Conservation (phyloP, 1,140 invertebrate genomes). For the Sarcophaga bullata region DNA sequence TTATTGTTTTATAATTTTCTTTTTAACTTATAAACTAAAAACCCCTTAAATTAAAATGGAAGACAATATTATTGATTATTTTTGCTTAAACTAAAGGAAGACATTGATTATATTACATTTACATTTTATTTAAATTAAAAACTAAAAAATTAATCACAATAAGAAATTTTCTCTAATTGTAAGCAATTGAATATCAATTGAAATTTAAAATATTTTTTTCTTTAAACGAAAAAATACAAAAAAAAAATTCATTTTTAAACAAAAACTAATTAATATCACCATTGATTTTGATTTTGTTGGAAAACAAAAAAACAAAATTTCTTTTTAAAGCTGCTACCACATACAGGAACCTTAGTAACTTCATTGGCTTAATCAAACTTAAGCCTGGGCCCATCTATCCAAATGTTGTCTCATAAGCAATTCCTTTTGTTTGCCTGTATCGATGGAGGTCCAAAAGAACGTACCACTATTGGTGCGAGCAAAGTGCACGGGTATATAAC, state of each 20-base stretch:
- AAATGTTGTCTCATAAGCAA: slow-evolving; percentile 67
- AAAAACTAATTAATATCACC: too few species aligned
- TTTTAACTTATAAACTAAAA: slow-evolving; percentile 41
- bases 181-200: slow-evolving; percentile 48
- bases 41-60: slow-evolving; percentile 56
- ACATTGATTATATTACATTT: slow-evolving; percentile 58
- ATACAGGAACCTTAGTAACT: slow-evolving; percentile 43
- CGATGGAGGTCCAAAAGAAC: slow-evolving; percentile 75
- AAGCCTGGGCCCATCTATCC: slow-evolving; percentile 76
- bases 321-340: slow-evolving; percentile 70
- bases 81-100: slow-evolving; percentile 56
- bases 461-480: slow-evolving; percentile 75
- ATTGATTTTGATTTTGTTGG: not conserved
- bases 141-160: not conserved
- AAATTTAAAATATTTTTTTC: not conserved
- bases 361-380: slow-evolving; percentile 48
- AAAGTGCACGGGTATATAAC: slow-evolving; percentile 72
- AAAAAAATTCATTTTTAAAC: slow-evolving; percentile 64
- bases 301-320: slow-evolving; percentile 62
- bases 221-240: slow-evolving; percentile 35
- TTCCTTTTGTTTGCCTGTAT: slow-evolving; percentile 67
- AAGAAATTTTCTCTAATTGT: too few species aligned
- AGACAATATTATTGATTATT: slow-evolving; percentile 57
- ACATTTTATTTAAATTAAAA: slow-evolving; percentile 47
- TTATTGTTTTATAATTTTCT: slow-evolving; percentile 27